Evolutionary conservation across 2,797 vertebrate species (phyloP).

Genomic region (Acrossocheilus fasciatus): DNA sequence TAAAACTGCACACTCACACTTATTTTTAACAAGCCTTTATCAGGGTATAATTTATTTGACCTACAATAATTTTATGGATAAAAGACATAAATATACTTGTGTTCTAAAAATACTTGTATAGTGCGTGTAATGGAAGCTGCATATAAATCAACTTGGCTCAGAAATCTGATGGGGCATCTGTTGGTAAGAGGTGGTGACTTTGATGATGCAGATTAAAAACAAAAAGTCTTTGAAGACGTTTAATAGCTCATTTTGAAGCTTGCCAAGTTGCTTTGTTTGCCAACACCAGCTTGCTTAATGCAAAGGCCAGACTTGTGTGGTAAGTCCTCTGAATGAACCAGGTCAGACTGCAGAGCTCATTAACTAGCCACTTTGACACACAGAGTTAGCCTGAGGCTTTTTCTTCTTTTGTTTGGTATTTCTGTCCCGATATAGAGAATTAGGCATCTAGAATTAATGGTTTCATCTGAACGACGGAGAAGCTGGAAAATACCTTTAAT

Average conservation of each 20-base stretch:
- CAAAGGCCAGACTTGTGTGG: background rate
- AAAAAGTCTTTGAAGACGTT: constrained; percentile 13
- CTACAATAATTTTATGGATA: background rate
- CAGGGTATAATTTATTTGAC: too few species aligned
- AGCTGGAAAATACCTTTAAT: constrained; percentile 18
- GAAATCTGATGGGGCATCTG: background rate
- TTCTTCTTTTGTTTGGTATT: constrained; percentile 23
- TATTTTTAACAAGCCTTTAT: background rate
- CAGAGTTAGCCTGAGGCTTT: background rate
- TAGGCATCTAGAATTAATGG: constrained; percentile 22
- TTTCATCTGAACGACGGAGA: background rate
- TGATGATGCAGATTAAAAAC: constrained; percentile 7
- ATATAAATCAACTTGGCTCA: constrained; percentile 11
- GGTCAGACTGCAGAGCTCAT: constrained; percentile 10
- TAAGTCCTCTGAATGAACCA: constrained; percentile 3
- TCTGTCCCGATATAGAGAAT: constrained; percentile 10
- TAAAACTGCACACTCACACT: background rate
- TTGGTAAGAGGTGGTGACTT: background rate
- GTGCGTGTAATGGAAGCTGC: background rate
- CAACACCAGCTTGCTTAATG: background rate
- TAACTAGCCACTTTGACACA: constrained; percentile 27
- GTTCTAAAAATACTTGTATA: background rate
- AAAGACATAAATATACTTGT: background rate
- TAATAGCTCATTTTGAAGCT: constrained; percentile 7
- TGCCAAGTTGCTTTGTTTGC: background rate